Conservation (phyloP, 2,888 invertebrate genomes). For the Sussaba pulchella region DNA sequence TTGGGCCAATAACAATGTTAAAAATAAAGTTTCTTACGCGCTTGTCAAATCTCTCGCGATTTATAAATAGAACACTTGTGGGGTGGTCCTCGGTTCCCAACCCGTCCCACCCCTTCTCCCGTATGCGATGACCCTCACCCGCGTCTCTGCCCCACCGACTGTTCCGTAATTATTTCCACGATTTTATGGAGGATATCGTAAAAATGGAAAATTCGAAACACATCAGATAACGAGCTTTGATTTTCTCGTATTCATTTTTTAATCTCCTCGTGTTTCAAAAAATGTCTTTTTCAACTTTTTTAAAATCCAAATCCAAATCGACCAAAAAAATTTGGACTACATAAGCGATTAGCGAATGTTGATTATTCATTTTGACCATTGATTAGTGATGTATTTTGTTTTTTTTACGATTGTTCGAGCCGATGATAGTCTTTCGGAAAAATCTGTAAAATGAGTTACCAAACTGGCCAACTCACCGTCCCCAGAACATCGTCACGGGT, state of each 20-base stretch:
- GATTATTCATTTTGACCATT: too few species aligned
- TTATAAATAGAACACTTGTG: constrained; percentile 48
- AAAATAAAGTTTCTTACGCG: constrained; percentile 48
- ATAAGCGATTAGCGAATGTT: too few species aligned
- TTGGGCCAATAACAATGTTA: constrained; percentile 49
- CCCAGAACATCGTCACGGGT: constrained; percentile 33
- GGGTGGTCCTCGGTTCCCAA: constrained; percentile 35
- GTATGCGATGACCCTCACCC: constrained; percentile 23
- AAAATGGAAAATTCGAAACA: not conserved
- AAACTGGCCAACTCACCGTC: not conserved
- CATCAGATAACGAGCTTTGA: not conserved
- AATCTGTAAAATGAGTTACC: not conserved
- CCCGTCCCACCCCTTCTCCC: constrained; percentile 23
- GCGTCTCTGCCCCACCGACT: constrained; percentile 15
- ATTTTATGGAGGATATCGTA: not conserved
- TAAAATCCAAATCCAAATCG: too few species aligned
- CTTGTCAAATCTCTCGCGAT: constrained; percentile 50
- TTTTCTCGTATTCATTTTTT: not conserved
- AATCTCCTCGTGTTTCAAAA: not conserved
- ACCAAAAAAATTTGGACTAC: too few species aligned
- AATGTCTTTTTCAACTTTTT: too few species aligned
- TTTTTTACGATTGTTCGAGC: too few species aligned
- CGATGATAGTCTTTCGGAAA: too few species aligned
- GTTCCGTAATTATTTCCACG: not conserved
- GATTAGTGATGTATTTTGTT: too few species aligned